These are phyloP conservation scores for Ornithorhynchus anatinus DNA, from an alignment of 2,113 vertebrate species.

Conservation along the genomic window DNA sequence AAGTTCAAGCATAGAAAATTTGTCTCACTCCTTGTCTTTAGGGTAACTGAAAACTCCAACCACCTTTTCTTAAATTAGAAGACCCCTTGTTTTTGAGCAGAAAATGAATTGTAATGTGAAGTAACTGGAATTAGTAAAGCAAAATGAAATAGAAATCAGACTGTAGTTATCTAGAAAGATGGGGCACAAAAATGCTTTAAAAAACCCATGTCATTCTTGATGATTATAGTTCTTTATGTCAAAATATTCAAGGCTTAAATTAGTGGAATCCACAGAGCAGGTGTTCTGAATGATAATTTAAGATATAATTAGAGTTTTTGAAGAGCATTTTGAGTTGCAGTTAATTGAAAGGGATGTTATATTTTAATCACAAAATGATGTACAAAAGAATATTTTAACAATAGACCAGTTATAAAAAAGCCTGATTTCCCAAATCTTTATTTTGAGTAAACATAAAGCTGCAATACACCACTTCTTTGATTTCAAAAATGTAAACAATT, in stretches of 20 bases:
- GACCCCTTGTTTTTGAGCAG: not conserved
- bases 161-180: conserved; percentile 42
- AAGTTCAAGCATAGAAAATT: not conserved
- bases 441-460: conserved; percentile 66
- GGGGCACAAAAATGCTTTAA: conserved; percentile 30
- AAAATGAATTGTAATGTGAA: conserved; percentile 4
- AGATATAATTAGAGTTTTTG: conserved; percentile 69
- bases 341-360: conserved; percentile 62
- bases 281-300: conserved; percentile 73
- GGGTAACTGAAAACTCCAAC: not conserved
- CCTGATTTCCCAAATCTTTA: conserved; percentile 52
- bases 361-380: conserved; percentile 63
- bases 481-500: conserved; percentile 65
- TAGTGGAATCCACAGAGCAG: conserved; percentile 68
- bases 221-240: conserved; percentile 70
- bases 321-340: conserved; percentile 46
- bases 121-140: conserved; percentile 1
- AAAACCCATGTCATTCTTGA: conserved; percentile 57
- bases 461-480: conserved; percentile 62
- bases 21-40: not conserved
- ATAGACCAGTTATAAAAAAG: conserved; percentile 43
- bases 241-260: conserved; percentile 69
- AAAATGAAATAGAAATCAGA: conserved; percentile 18
- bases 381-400: conserved; percentile 60
- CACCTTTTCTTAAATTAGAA: conserved; percentile 6